These are phyloP conservation scores for Antheraea mylitta DNA, from an alignment of 1,140 invertebrate species.

Conservation along the genomic window DNA sequence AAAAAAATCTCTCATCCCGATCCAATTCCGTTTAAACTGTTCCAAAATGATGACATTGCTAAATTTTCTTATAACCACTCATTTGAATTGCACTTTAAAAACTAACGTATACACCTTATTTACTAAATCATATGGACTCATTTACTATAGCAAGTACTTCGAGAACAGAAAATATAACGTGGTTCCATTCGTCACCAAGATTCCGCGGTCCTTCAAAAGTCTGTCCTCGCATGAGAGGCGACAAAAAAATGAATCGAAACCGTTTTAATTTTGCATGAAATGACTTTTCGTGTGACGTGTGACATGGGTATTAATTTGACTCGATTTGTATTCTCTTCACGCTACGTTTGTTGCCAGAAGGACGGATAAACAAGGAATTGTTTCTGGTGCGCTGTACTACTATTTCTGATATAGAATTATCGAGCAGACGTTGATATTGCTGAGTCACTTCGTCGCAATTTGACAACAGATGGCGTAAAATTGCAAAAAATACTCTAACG, in stretches of 20 bases:
- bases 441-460: conserved; percentile 41
- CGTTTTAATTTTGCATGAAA: conserved; percentile 61
- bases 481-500: not conserved
- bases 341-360: not conserved
- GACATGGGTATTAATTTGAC: conserved; percentile 2
- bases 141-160: not conserved
- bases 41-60: conserved; percentile 46
- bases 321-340: not conserved
- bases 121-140: conserved; percentile 7
- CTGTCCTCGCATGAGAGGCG: conserved; percentile 31
- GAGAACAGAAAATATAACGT: not conserved
- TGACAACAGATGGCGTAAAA: conserved; percentile 40
- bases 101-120: conserved; percentile 7
- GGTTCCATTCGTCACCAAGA: conserved; percentile 16
- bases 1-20: conserved; percentile 19
- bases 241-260: conserved; percentile 36
- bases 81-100: not conserved
- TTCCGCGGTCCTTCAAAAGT: conserved; percentile 16
- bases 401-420: too few relatives aligned
- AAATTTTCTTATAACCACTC: conserved; percentile 27
- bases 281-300: conserved; percentile 35
- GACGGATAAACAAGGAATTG: too few relatives aligned
- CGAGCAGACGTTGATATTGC: conserved; percentile 4
- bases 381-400: too few relatives aligned
- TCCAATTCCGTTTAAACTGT: conserved; percentile 33